These are phyloP conservation scores for Hippocampus comes DNA, from an alignment of 2,113 vertebrate species.

Conservation along the genomic window DNA sequence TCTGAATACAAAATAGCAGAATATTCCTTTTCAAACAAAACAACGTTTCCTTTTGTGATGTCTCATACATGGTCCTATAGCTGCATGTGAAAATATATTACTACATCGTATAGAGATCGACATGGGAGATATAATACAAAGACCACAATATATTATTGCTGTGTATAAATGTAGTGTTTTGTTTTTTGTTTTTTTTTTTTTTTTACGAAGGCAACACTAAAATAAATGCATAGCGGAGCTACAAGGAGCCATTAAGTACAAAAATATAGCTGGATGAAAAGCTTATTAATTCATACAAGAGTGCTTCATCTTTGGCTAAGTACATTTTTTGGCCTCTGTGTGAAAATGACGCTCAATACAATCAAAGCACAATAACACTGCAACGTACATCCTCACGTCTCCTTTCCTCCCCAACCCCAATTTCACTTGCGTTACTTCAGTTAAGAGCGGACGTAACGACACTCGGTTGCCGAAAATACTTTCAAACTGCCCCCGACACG, in stretches of 20 bases:
- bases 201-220: conserved; percentile 43
- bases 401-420: neutral
- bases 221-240: conserved; percentile 58
- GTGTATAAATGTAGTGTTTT: conserved; percentile 61
- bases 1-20: conserved; percentile 71
- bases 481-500: neutral
- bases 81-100: conserved; percentile 82
- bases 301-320: conserved; percentile 72
- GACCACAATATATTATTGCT: conserved; percentile 76
- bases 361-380: neutral
- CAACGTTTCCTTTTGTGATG: conserved; percentile 57
- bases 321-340: conserved; percentile 23
- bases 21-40: conserved; percentile 50
- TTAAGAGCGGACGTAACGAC: conserved; percentile 26
- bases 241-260: conserved; percentile 62
- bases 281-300: conserved; percentile 65
- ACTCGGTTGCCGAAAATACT: neutral
- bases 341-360: neutral
- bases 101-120: conserved; percentile 73
- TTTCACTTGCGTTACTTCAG: conserved; percentile 31
- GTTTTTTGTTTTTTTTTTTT: conserved; percentile 40
- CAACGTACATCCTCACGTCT: conserved; percentile 5
- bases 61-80: conserved; percentile 63
- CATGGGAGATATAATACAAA: conserved; percentile 41
- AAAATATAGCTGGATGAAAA: conserved; percentile 67